Percentiles rank a stretch among this genome's conserved stretches.
phyloP scores from a whole-genome alignment of 2,797 vertebrate species.

The Enteromius radiatus region DNA sequence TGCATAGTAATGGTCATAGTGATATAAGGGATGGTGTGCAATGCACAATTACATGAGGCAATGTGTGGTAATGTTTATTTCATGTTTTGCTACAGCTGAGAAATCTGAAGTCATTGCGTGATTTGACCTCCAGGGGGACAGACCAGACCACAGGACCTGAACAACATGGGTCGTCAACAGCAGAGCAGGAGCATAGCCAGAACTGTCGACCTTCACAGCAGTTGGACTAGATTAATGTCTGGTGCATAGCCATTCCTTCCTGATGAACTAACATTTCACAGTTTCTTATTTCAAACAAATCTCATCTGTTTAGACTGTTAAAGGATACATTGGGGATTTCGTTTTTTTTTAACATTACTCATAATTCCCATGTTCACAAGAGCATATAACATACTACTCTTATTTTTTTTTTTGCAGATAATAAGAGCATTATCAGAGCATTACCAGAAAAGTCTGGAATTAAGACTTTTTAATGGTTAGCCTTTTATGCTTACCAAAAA shows the following conservation, averaged over 20 bases:
- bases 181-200: slow-evolving; percentile 34
- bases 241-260: slow-evolving; percentile 36
- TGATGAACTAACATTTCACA: slow-evolving; percentile 36
- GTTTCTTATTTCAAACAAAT: slow-evolving; percentile 27
- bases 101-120: slow-evolving; percentile 25
- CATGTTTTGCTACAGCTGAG: not conserved
- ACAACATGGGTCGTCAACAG: slow-evolving; percentile 19
- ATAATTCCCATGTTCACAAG: not conserved
- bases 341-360: not conserved
- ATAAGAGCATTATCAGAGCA: not conserved
- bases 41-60: slow-evolving; percentile 34
- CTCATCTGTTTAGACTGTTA: slow-evolving; percentile 16
- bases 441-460: not conserved
- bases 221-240: slow-evolving; percentile 23
- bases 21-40: slow-evolving; percentile 10
- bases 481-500: not conserved
- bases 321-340: not conserved
- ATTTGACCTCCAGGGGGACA: slow-evolving; percentile 47
- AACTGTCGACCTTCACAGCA: slow-evolving; percentile 31
- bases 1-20: slow-evolving; percentile 12
- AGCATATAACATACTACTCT: too few relatives aligned
- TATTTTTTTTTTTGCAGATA: not conserved
- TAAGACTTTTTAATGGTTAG: not conserved
- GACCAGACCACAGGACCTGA: slow-evolving; percentile 11
- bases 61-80: slow-evolving; percentile 38